A percentile compares a stretch with the other conserved stretches of the same genome.
Evolutionary conservation across 2,888 invertebrate genomes (phyloP).

Genomic region (Mythimna impura): DNA sequence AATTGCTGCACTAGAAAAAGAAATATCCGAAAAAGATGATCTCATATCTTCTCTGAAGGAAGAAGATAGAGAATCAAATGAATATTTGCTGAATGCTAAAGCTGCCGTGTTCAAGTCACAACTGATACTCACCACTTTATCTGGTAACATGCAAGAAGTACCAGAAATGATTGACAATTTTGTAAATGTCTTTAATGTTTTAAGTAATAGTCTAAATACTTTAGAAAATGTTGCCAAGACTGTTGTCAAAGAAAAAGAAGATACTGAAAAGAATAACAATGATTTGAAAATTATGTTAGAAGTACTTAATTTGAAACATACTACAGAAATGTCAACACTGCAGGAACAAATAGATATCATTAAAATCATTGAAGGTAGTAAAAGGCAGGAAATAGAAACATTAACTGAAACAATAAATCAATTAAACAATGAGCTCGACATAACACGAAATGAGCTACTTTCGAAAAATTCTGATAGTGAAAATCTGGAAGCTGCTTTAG

Average conservation of each 20-base stretch:
- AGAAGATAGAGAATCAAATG: conserved; percentile 64
- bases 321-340: conserved; percentile 56
- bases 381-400: conserved; percentile 40
- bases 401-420: conserved; percentile 44
- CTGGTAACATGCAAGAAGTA: conserved; percentile 71
- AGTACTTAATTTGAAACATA: conserved; percentile 54
- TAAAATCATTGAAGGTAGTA: conserved; percentile 40
- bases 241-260: conserved; percentile 69
- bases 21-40: conserved; percentile 68
- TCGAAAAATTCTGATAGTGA: conserved; percentile 30
- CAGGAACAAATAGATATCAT: conserved; percentile 55
- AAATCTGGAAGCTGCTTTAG: conserved; percentile 39
- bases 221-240: conserved; percentile 70
- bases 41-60: conserved; percentile 68
- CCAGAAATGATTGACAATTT: conserved; percentile 72
- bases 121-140: conserved; percentile 69
- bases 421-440: conserved; percentile 44
- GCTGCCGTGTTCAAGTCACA: conserved; percentile 68
- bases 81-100: conserved; percentile 71
- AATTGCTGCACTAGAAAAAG: conserved; percentile 67
- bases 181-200: conserved; percentile 66
- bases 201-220: conserved; percentile 69
- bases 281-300: conserved; percentile 61
- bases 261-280: conserved; percentile 46
- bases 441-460: conserved; percentile 55